These are phyloP conservation scores for Gavialis gangeticus DNA, from an alignment of 2,113 vertebrate genomes.

Conservation along the genomic window DNA sequence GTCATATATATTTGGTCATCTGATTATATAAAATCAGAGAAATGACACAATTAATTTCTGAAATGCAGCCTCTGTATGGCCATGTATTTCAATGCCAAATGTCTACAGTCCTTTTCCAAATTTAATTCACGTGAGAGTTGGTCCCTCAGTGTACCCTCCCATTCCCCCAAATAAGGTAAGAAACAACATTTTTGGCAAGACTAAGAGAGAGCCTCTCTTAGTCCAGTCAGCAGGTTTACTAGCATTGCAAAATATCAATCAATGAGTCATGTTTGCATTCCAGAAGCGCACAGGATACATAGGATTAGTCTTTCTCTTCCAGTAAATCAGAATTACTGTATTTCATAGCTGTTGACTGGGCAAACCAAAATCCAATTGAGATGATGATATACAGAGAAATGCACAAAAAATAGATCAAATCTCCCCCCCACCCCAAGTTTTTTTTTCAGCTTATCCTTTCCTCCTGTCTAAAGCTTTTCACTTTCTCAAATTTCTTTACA, in stretches of 20 bases:
- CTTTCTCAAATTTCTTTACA: constrained; percentile 69
- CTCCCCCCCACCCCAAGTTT: neutral
- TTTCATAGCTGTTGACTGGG: neutral
- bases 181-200: constrained; percentile 8
- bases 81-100: neutral
- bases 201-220: neutral
- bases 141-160: no score
- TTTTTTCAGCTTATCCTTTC: constrained; percentile 2
- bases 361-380: neutral
- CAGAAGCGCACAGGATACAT: neutral
- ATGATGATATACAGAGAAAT: neutral
- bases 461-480: constrained; percentile 51
- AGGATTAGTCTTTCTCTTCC: neutral
- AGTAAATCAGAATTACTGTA: constrained; percentile 23
- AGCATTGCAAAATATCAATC: neutral
- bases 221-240: neutral
- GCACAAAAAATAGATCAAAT: constrained; percentile 8
- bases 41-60: constrained; percentile 13
- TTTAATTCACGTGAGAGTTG: constrained; percentile 34
- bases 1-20: neutral
- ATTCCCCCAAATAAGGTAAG: neutral
- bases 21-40: neutral
- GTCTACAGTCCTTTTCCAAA: neutral
- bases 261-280: neutral
- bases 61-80: constrained; percentile 25